Base-by-base conservation (phyloP, 2,797 vertebrate genomes). In the Heteromormyrus szaboi region DNA sequence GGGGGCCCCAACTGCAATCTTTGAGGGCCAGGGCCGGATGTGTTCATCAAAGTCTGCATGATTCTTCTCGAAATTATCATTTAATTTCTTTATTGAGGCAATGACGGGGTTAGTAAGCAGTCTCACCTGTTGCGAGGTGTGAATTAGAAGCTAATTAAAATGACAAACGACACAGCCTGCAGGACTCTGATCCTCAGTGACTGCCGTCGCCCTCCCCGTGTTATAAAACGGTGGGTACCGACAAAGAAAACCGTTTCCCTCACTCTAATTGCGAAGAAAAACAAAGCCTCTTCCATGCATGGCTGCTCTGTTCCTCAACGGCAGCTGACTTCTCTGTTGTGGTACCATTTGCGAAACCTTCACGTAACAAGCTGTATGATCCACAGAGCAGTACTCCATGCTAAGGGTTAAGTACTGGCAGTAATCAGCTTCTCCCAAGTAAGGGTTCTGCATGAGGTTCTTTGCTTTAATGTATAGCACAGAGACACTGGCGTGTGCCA, bases 71-170 rank as follows among this genome's bases (percentile, higher is more conserved):
- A 41, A 79, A 79, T 84, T 1, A 84, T 83, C 17, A 56, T 56
- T 54, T 14, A 86, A 53, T 86, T 19, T 37, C 25, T 86, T 86
- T 33, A 86, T 8, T 19, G 50, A 54, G 1, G 29, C 37, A 5
- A n/a, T n/a, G 25, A 2, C n/a, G 2, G 19, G 53, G 53, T 19
- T n/a, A 3, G 51, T 56, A 33, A 37, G 29, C 33, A 37, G 33
- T 33, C 3, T 19, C 17, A 37, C 46, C 50, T 59, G 85, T 33
- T 29, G 46, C 0, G 44, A 22, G 46, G 81, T 84, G 81, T 84
- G 41, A 84, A 84, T 50, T 50, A 50, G 81, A n/a, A 46, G 46
- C 44, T 86, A 59, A 86, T 86, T 54, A 56, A 86, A 86, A 53
- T 86, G 85, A 25, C 25, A 25, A 3, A 86, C 19, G 9, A 17